phyloP scores from a whole-genome alignment of 1,140 invertebrate species.

The Phthorimaea operculella region DNA sequence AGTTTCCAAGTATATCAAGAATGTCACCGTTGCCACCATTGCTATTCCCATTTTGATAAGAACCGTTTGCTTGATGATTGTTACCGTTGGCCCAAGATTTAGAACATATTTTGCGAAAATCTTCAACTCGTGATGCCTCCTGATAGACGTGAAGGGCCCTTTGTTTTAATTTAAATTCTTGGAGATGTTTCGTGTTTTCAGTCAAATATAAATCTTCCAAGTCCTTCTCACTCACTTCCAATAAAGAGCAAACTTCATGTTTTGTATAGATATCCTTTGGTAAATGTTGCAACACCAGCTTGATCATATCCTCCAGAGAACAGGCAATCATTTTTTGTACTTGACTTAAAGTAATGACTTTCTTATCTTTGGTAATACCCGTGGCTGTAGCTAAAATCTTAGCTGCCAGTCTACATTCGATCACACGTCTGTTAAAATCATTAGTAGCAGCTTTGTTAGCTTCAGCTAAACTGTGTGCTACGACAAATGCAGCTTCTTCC shows the following conservation, averaged over 20 bases:
- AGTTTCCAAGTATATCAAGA: slow-evolving; percentile 74
- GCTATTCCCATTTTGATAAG: slow-evolving; percentile 13
- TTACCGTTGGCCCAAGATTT: slow-evolving; percentile 64
- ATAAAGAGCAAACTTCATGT: slow-evolving; percentile 76
- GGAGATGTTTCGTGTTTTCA: slow-evolving; percentile 74
- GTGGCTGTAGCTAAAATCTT: slow-evolving; percentile 79
- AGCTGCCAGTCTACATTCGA: slow-evolving; percentile 92
- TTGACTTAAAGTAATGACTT: slow-evolving; percentile 71
- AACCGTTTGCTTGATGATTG: slow-evolving; percentile 67
- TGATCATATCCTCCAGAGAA: slow-evolving; percentile 76
- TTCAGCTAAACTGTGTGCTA: slow-evolving; percentile 90
- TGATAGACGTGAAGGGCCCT: slow-evolving; percentile 89
- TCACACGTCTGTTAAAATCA: slow-evolving; percentile 92
- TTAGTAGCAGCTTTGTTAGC: slow-evolving; percentile 94
- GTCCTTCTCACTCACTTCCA: slow-evolving; percentile 74
- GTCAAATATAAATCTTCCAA: slow-evolving; percentile 76
- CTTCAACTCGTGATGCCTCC: slow-evolving; percentile 84
- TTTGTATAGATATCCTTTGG: slow-evolving; percentile 80
- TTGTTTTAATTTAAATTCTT: slow-evolving; percentile 83
- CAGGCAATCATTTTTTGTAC: slow-evolving; percentile 74
- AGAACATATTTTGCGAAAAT: slow-evolving; percentile 78
- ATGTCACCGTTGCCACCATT: slow-evolving; percentile 66
- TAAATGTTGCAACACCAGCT: slow-evolving; percentile 73
- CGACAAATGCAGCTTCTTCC: slow-evolving; percentile 85
- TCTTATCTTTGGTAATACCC: slow-evolving; percentile 39